Evolutionary conservation across 2,113 vertebrate species (phyloP).

Genomic region (Elgaria multicarinata): DNA sequence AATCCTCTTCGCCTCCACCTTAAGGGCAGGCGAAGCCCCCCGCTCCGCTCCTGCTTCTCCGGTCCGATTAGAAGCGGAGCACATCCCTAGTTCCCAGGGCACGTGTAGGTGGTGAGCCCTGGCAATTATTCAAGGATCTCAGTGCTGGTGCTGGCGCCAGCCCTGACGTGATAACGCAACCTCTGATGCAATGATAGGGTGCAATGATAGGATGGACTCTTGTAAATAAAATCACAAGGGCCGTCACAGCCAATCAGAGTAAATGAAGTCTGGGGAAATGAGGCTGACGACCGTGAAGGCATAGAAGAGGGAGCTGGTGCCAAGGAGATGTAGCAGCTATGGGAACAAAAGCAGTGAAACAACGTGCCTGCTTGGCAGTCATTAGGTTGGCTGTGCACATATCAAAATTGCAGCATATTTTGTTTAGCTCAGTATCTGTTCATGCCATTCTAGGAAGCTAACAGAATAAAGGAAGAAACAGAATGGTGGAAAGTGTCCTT

Average conservation of each 20-base stretch:
- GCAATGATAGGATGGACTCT: background rate
- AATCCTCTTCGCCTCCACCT: too few relatives aligned
- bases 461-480: background rate
- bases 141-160: background rate
- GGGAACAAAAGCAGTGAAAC: background rate
- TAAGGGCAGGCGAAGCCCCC: too few relatives aligned
- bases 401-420: background rate
- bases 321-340: background rate
- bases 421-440: background rate
- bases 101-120: background rate
- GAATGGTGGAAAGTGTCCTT: background rate
- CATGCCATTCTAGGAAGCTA: constrained; percentile 6
- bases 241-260: background rate
- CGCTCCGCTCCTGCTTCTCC: too few relatives aligned
- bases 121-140: background rate
- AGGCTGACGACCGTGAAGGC: background rate
- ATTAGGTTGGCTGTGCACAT: background rate
- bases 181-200: background rate
- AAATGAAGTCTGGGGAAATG: background rate
- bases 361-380: background rate
- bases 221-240: background rate
- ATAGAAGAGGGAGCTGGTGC: background rate
- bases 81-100: too few relatives aligned
- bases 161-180: background rate
- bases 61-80: too few relatives aligned